Evolutionary conservation across 2,113 vertebrate species (phyloP).

Genomic region (Callionymus lyra): DNA sequence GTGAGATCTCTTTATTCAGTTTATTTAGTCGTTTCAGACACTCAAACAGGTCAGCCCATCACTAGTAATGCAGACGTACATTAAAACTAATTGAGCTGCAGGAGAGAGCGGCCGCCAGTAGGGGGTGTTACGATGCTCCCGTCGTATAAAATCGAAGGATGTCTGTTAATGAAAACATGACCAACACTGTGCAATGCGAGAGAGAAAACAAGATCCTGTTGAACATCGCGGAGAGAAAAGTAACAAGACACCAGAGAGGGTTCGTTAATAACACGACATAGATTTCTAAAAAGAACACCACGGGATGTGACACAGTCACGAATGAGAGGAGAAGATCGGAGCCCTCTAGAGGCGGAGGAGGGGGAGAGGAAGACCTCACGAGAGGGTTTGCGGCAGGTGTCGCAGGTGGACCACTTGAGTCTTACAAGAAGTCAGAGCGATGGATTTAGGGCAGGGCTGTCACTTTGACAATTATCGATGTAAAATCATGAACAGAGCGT

Average conservation of each 20-base stretch:
- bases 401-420: no score
- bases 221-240: conserved; percentile 56
- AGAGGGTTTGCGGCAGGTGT: no score
- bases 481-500: no score
- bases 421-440: no score
- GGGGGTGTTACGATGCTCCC: conserved; percentile 53
- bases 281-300: conserved; percentile 71
- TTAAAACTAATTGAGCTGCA: conserved; percentile 57
- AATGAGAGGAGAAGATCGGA: conserved; percentile 54
- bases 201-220: conserved; percentile 42
- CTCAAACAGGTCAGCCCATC: conserved; percentile 63
- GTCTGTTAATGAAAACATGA: conserved; percentile 58
- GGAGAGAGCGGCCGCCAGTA: conserved; percentile 38
- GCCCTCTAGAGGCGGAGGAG: no score
- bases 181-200: conserved; percentile 63
- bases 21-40: conserved; percentile 69
- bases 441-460: no score
- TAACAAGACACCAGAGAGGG: conserved; percentile 64
- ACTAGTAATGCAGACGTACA: conserved; percentile 63
- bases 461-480: no score
- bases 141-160: conserved; percentile 57
- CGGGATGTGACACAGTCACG: conserved; percentile 65
- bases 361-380: no score
- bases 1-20: conserved; percentile 63
- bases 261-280: conserved; percentile 71